Conservation (phyloP, 2,888 invertebrate species). For the Drosophila neonasuta region DNA sequence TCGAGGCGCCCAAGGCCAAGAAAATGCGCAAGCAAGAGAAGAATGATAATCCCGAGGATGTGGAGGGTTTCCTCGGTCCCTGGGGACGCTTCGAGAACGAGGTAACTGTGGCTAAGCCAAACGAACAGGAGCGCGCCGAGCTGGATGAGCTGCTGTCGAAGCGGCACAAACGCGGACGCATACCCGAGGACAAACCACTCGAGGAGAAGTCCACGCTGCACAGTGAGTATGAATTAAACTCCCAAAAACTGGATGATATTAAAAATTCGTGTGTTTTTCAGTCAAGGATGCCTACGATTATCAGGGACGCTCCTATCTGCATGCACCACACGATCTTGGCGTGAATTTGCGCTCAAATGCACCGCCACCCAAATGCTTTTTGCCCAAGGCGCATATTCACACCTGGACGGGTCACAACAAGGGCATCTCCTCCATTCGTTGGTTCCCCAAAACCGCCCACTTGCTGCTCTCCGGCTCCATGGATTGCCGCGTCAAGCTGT, state of each 20-base stretch:
- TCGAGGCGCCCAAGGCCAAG: conserved; percentile 90
- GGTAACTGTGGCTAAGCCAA: conserved; percentile 92
- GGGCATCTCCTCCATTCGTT: conserved; percentile 95
- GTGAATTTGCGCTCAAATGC: conserved; percentile 92
- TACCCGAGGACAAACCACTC: conserved; percentile 94
- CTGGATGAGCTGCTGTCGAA: conserved; percentile 97
- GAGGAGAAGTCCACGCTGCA: conserved; percentile 98
- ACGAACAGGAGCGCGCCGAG: conserved; percentile 96
- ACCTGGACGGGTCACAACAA: conserved; percentile 99
- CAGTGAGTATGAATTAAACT: conserved; percentile 85
- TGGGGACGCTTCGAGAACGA: conserved; percentile 98
- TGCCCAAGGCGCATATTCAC: conserved; percentile 97
- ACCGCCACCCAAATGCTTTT: conserved; percentile 96
- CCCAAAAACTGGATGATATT: background rate
- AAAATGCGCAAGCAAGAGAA: conserved; percentile 93
- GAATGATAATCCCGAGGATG: conserved; percentile 95
- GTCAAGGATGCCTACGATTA: conserved; percentile 97
- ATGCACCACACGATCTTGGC: conserved; percentile 95
- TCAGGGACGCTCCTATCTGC: conserved; percentile 97
- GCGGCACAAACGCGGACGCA: conserved; percentile 91
- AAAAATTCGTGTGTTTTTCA: conserved; percentile 80
- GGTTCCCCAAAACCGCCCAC: conserved; percentile 97
- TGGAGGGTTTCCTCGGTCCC: conserved; percentile 97
- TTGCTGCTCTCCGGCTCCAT: conserved; percentile 97
- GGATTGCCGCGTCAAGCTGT: conserved; percentile 98